Base-by-base conservation (phyloP, 2,113 vertebrate genomes). In the Acanthisitta chloris region DNA sequence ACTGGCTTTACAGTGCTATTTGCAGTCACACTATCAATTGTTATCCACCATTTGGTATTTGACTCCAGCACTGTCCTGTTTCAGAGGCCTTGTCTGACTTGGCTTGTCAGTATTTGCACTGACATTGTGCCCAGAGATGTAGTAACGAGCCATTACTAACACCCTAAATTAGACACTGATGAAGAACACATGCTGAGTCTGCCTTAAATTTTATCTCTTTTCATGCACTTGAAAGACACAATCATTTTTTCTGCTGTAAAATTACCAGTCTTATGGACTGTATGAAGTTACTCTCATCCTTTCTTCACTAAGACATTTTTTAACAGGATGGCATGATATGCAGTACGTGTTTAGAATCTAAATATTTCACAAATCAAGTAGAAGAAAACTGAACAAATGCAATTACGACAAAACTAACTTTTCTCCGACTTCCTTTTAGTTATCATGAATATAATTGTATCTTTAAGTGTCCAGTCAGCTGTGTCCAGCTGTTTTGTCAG, bases 401-500 rank as follows among this genome's bases (percentile, higher is more conserved):
- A 65, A 85, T 54, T 78, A 80, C 49, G 17, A 81, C 26, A 90
- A 66, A 92, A 20, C 18, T 79, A 65, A 66, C 8, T 84, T 89
- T 38, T 20, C 54, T 57, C 52, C 79, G 48, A 81, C 69, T 91
- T 92, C 52, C 77, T 72, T 38, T 40, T 45, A 36, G 42, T 57
- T 93, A 80, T 88, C 34, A 18, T 15, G 13, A 72, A 73, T 70
- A 62, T 4, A 91, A 8, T 6, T 79, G 17, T 65, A 49, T 69
- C 26, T 79, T 66, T 57, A 77, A 81, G 70, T 61, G 40, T 61
- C 54, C 54, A 85, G 62, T 91, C 94, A 96, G 90, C 91, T 94
- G 91, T 46, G 23, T 81, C 81, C 93, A 92, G 92, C 94, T 92
- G 84, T 89, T 92, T 93, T 65, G 69, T 81, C 57, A 76, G 59